These are phyloP conservation scores for Tinamus major DNA, from an alignment of 2,797 vertebrate species.

Conservation along the genomic window DNA sequence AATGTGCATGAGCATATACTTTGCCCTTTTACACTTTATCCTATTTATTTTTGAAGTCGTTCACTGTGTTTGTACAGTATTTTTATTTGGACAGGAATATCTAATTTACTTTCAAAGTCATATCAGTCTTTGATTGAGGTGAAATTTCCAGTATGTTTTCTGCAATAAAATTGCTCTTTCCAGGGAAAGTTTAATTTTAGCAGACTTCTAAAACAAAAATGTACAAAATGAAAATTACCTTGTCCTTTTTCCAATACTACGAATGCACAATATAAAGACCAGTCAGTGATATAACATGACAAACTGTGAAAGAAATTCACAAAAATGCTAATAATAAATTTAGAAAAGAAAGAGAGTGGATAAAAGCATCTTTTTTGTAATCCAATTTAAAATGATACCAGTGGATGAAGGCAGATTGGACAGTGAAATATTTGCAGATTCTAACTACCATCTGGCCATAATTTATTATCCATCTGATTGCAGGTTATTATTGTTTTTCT, in stretches of 20 bases:
- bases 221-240: not conserved
- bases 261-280: not conserved
- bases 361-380: not conserved
- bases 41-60: constrained; percentile 33
- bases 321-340: not conserved
- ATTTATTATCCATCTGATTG: constrained; percentile 67
- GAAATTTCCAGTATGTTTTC: not conserved
- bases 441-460: constrained; percentile 66
- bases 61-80: constrained; percentile 1
- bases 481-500: constrained; percentile 30
- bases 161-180: not conserved
- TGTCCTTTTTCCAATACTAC: not conserved
- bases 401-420: constrained; percentile 50
- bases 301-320: not conserved
- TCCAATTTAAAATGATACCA: constrained; percentile 6
- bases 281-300: not conserved
- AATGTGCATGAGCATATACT: not conserved
- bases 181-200: not conserved
- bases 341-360: not conserved
- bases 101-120: constrained; percentile 33
- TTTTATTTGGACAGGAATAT: constrained; percentile 42
- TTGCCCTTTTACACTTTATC: constrained; percentile 8
- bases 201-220: not conserved
- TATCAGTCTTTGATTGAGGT: not conserved
- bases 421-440: constrained; percentile 48